phyloP scores from a whole-genome alignment of 2,888 invertebrate genomes.

The Ariolimax columbianus region DNA sequence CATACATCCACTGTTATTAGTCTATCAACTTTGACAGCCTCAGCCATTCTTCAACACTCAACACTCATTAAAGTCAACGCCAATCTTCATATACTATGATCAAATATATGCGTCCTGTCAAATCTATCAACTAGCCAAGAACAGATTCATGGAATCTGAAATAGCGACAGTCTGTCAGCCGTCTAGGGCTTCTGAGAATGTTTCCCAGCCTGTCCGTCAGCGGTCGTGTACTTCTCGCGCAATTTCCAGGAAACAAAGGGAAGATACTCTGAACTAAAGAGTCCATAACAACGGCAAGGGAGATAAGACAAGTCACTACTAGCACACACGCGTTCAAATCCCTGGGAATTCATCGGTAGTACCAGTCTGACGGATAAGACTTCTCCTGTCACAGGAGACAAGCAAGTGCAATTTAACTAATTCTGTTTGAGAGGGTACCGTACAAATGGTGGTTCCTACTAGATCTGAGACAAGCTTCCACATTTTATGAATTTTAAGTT shows the following conservation, averaged over 20 bases:
- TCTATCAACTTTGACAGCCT: background rate
- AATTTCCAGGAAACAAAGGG: background rate
- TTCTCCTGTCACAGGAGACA: no score
- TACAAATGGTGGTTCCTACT: no score
- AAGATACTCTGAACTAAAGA: background rate
- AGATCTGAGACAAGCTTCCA: no score
- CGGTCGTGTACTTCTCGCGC: background rate
- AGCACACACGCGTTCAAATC: background rate
- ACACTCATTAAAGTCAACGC: background rate
- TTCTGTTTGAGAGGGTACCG: no score
- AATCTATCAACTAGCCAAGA: background rate
- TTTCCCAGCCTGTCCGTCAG: background rate
- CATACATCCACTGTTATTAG: no score
- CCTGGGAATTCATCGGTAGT: background rate
- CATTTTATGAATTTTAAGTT: no score
- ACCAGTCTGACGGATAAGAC: no score
- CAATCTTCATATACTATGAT: background rate
- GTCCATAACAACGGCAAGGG: background rate
- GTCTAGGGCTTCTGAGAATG: background rate
- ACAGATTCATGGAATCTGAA: background rate
- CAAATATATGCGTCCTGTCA: background rate
- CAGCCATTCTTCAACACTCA: background rate
- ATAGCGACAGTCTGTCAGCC: background rate
- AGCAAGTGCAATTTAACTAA: no score
- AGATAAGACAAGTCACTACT: background rate